Percentiles rank a stretch among this genome's conserved stretches.
Evolutionary conservation across 2,888 invertebrate genomes (phyloP).

Genomic region (Fabriciana adippe): DNA sequence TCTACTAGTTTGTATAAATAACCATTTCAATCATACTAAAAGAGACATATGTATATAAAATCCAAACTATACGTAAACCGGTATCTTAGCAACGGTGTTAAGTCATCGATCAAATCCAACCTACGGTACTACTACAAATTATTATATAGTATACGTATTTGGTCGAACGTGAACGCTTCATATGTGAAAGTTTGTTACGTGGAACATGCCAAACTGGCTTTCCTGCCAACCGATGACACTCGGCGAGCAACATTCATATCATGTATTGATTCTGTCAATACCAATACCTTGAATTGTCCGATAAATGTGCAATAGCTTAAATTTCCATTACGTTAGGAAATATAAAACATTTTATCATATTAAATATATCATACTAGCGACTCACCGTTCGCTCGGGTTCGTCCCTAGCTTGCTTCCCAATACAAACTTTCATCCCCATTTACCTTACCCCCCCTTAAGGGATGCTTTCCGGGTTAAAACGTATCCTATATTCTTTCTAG

Average conservation of each 20-base stretch:
- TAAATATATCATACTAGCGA: no score
- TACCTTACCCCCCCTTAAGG: no score
- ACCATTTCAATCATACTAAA: no score
- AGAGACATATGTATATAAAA: slow-evolving; percentile 36
- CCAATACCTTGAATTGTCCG: slow-evolving; percentile 13
- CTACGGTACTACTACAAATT: slow-evolving; percentile 39
- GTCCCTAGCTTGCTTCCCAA: no score
- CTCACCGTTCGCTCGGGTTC: no score
- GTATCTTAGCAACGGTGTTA: slow-evolving; percentile 56
- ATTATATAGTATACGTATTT: slow-evolving; percentile 41
- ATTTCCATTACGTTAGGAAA: background rate
- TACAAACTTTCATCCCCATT: no score
- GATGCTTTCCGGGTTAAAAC: no score
- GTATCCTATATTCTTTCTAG: no score
- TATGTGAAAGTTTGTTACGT: slow-evolving; percentile 49
- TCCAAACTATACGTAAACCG: slow-evolving; percentile 33
- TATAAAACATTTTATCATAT: background rate
- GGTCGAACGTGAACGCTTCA: slow-evolving; percentile 43
- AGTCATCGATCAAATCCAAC: slow-evolving; percentile 69
- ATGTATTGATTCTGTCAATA: slow-evolving; percentile 28
- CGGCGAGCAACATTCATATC: slow-evolving; percentile 46
- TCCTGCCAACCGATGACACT: slow-evolving; percentile 42
- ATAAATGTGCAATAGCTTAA: background rate
- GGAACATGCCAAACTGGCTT: slow-evolving; percentile 50
- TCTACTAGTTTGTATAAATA: no score